These are phyloP conservation scores for Orussus abietinus DNA, from an alignment of 1,140 invertebrate species.

Conservation along the genomic window DNA sequence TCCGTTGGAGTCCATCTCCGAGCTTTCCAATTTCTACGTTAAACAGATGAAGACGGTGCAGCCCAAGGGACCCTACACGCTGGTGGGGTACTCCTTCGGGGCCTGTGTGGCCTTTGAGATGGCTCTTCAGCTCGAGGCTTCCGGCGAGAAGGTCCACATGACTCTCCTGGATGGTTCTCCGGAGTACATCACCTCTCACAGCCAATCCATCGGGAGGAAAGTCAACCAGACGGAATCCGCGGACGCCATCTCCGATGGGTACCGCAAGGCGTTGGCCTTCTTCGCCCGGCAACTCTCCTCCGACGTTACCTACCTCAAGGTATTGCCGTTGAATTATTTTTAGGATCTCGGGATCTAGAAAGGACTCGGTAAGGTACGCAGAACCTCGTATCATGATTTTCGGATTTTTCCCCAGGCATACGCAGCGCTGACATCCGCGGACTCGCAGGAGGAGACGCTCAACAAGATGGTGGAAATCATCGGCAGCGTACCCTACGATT, in stretches of 20 bases:
- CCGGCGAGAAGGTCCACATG: slow-evolving; percentile 62
- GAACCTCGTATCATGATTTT: too few species aligned
- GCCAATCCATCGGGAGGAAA: slow-evolving; percentile 60
- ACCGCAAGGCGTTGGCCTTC: slow-evolving; percentile 64
- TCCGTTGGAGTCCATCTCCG: slow-evolving; percentile 68
- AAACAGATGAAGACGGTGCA: slow-evolving; percentile 74
- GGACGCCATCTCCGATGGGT: slow-evolving; percentile 21
- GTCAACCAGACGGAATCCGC: slow-evolving; percentile 33
- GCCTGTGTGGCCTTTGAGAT: slow-evolving; percentile 91
- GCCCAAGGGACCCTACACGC: slow-evolving; percentile 74
- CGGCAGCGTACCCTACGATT: slow-evolving; percentile 44
- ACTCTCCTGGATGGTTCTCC: slow-evolving; percentile 89
- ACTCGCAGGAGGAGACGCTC: slow-evolving; percentile 56
- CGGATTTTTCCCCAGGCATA: slow-evolving; percentile 52
- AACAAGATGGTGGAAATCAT: slow-evolving; percentile 54
- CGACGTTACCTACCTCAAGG: slow-evolving; percentile 70
- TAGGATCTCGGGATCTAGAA: too few species aligned
- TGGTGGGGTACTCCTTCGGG: slow-evolving; percentile 94
- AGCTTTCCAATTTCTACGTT: slow-evolving; percentile 78
- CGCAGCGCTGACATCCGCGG: slow-evolving; percentile 52
- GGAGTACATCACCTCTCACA: slow-evolving; percentile 80
- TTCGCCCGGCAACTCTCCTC: slow-evolving; percentile 75
- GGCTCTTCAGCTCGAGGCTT: slow-evolving; percentile 73
- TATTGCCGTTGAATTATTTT: too few species aligned
- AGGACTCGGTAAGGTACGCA: too few species aligned